A percentile compares a stretch with the other conserved stretches of the same genome.
Evolutionary conservation across 1,140 invertebrate species (phyloP).

Genomic region (Alviniconcha marisindica): DNA sequence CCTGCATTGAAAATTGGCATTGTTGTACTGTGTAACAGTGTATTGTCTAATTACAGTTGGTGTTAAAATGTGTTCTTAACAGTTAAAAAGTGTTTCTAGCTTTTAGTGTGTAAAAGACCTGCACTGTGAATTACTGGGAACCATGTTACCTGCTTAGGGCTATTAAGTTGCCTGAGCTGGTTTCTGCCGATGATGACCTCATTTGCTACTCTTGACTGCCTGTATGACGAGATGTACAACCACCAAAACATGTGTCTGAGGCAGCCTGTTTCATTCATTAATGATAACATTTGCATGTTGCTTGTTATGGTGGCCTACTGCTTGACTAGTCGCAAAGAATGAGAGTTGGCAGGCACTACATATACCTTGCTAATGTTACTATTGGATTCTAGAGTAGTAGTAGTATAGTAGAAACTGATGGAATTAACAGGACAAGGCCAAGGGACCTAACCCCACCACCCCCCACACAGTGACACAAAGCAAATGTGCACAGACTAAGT

Average conservation of each 20-base stretch:
- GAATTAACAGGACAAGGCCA: no score
- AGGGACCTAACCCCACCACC: no score
- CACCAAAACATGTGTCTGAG: constrained; percentile 19
- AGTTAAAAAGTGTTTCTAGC: no score
- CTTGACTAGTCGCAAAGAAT: background rate
- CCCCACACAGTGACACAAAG: no score
- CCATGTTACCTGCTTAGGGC: background rate
- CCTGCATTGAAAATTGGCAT: no score
- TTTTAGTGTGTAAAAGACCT: no score
- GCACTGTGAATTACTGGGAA: no score
- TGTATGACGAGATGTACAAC: constrained; percentile 39
- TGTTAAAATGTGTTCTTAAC: no score
- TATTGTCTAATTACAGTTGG: no score
- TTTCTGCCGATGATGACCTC: constrained; percentile 31
- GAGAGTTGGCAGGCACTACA: background rate
- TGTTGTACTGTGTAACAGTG: no score
- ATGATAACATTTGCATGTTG: background rate
- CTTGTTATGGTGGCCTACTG: background rate
- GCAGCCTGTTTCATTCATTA: background rate
- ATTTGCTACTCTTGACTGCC: constrained; percentile 52
- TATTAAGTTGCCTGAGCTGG: background rate
- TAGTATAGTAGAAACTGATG: background rate
- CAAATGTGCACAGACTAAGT: no score
- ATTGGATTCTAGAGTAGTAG: background rate
- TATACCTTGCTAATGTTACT: background rate